Evolutionary conservation across 2,113 vertebrate species (phyloP), one percentile per base, ranked within the genome.

Genomic region (Rhodinocichla rosea): DNA sequence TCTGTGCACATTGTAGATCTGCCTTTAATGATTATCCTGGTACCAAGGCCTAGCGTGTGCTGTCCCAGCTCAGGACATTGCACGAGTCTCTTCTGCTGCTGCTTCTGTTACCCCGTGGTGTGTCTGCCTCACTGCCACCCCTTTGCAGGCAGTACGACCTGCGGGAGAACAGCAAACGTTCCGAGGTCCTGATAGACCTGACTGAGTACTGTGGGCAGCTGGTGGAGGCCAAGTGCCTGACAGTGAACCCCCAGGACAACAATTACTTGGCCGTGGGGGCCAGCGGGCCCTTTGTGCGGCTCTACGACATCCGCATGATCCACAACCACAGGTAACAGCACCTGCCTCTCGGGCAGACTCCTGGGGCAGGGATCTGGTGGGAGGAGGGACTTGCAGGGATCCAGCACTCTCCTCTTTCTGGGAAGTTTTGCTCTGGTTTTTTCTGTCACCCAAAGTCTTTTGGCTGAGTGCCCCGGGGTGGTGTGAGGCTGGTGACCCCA

Each of bases 271-370:
- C 99, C 0, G 99, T 99, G 18, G 99, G 99, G 45, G 99, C 99
- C 65, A 99, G 98, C 2, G 99, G 99, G 42, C 99, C 99, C 42
- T 99, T 99, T 4, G 99, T 99, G 70, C 98, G 99, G 32, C 99
- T 99, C 63, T 99, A 99, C 11, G 99, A 99, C 97, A 99, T 99
- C 64, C 98, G 99, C 85, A 99, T 99, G 99, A 99, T 99, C 97
- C 99, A 99, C 96, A 99, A 99, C 96, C 99, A 99, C 98, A 99
- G 99, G 99, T 99, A 52, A 92, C 14, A 55, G 52, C 30, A 1
- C 1, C 50, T 9, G 63, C 2, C 28, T 26, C 6, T 7, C 22
- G 40, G 42, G 55, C 76, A 39, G 10, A 0, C 0, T 0, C 1
- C 79, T 11, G 26, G 10, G 11, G 1, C 53, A 7, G 73, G n/a